Conservation (phyloP, 1,140 invertebrate species). For the Drosophila orosa region DNA sequence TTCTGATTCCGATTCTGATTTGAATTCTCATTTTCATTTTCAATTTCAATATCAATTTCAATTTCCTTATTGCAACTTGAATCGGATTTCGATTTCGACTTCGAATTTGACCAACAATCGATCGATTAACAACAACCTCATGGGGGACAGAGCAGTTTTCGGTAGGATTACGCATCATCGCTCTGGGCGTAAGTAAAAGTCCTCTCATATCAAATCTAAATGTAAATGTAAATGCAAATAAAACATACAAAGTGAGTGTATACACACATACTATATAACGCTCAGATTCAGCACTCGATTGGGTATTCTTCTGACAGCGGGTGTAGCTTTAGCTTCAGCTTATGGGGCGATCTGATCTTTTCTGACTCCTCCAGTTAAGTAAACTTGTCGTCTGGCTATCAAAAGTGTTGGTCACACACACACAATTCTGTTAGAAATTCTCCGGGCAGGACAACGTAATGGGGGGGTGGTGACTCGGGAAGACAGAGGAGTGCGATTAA, state of each 20-base stretch:
- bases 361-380: slow-evolving; percentile 41
- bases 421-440: slow-evolving; percentile 81
- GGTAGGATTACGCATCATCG: slow-evolving; percentile 71
- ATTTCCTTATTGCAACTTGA: slow-evolving; percentile 13
- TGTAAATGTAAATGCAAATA: slow-evolving; percentile 55
- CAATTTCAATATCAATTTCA: slow-evolving; percentile 12
- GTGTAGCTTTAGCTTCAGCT: slow-evolving; percentile 7
- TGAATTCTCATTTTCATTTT: slow-evolving; percentile 6
- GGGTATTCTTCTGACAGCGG: slow-evolving; percentile 12
- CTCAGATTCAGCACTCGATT: slow-evolving; percentile 57
- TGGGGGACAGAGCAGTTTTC: slow-evolving; percentile 76
- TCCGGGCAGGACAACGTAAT: slow-evolving; percentile 28
- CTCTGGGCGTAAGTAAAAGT: slow-evolving; percentile 64
- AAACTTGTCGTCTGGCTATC: slow-evolving; percentile 62
- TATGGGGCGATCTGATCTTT: slow-evolving; percentile 30
- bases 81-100: slow-evolving; percentile 13
- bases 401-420: slow-evolving; percentile 40
- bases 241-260: slow-evolving; percentile 54
- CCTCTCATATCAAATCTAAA: slow-evolving; percentile 67
- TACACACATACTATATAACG: slow-evolving; percentile 44
- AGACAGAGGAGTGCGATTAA: slow-evolving; percentile 64
- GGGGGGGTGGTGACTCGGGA: slow-evolving; percentile 13
- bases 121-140: slow-evolving; percentile 69
- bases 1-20: slow-evolving; percentile 22
- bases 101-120: slow-evolving; percentile 28